phyloP scores from a whole-genome alignment of 2,888 invertebrate species.

The Cremastobaeus sp. region DNA sequence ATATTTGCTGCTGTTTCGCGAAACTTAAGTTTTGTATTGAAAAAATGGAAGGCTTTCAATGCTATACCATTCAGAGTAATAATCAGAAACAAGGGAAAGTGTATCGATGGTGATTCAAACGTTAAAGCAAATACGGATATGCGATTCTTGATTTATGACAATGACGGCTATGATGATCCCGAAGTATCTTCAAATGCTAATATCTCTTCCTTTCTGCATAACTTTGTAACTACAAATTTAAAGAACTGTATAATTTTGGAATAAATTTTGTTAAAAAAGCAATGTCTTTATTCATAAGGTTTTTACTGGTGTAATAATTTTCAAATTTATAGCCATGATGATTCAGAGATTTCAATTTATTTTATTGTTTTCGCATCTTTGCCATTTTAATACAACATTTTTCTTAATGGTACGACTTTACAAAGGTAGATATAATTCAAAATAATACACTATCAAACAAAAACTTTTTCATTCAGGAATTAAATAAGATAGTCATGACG shows the following conservation, averaged over 20 bases:
- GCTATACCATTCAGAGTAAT: constrained; percentile 36
- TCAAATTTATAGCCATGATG: too few relatives aligned
- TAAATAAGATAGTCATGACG: too few relatives aligned
- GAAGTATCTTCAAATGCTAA: constrained; percentile 26
- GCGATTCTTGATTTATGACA: constrained; percentile 51
- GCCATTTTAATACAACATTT: too few relatives aligned
- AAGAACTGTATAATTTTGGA: constrained; percentile 36
- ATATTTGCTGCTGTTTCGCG: constrained; percentile 27
- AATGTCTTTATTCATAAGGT: too few relatives aligned
- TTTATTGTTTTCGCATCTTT: too few relatives aligned
- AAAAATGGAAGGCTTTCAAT: constrained; percentile 47
- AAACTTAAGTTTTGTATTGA: constrained; percentile 35
- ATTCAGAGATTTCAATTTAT: too few relatives aligned
- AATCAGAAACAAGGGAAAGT: constrained; percentile 1
- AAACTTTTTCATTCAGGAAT: too few relatives aligned
- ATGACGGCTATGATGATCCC: constrained; percentile 31
- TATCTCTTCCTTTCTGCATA: constrained; percentile 37
- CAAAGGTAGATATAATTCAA: too few relatives aligned
- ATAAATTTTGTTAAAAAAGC: constrained; percentile 33
- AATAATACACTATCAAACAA: too few relatives aligned
- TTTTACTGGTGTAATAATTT: too few relatives aligned
- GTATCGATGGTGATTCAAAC: not conserved
- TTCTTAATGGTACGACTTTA: too few relatives aligned
- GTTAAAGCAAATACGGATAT: not conserved
- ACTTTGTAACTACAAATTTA: constrained; percentile 27